phyloP scores from a whole-genome alignment of 2,888 invertebrate genomes.

The Athalia cordata region DNA sequence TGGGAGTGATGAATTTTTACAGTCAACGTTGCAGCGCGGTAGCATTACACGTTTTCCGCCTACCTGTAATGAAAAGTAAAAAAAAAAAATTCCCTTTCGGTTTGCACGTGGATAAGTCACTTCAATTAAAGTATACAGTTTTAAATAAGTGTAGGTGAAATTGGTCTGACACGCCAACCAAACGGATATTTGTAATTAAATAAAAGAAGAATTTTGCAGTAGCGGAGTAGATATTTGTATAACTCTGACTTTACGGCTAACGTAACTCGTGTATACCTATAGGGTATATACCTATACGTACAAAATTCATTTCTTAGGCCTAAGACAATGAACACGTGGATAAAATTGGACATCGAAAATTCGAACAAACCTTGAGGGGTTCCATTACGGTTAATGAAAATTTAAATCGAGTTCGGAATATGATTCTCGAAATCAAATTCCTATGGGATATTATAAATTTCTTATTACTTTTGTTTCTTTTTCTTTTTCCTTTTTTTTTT shows the following conservation, averaged over 20 bases:
- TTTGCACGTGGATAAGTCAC: neutral
- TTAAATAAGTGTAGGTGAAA: neutral
- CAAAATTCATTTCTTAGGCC: neutral
- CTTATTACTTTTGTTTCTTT: neutral
- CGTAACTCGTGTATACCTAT: neutral
- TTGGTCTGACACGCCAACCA: conserved; percentile 3
- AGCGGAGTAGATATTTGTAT: no score
- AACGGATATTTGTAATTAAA: conserved; percentile 15
- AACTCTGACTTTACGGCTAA: neutral
- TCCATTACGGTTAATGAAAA: neutral
- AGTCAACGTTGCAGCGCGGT: no score
- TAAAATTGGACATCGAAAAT: conserved; percentile 6
- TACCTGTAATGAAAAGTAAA: no score
- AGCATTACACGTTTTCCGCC: no score
- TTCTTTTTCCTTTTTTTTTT: neutral
- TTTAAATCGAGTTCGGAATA: conserved; percentile 8
- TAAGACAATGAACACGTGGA: neutral
- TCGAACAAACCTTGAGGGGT: neutral
- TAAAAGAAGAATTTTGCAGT: conserved; percentile 24
- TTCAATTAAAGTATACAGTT: neutral
- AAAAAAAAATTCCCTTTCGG: neutral
- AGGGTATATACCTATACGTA: neutral
- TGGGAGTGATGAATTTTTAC: neutral
- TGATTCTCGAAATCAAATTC: neutral
- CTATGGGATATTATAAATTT: neutral